Evolutionary conservation across 2,113 vertebrate species (phyloP), one percentile per base, ranked within the genome.

Genomic region (Rhipidura dahli): DNA sequence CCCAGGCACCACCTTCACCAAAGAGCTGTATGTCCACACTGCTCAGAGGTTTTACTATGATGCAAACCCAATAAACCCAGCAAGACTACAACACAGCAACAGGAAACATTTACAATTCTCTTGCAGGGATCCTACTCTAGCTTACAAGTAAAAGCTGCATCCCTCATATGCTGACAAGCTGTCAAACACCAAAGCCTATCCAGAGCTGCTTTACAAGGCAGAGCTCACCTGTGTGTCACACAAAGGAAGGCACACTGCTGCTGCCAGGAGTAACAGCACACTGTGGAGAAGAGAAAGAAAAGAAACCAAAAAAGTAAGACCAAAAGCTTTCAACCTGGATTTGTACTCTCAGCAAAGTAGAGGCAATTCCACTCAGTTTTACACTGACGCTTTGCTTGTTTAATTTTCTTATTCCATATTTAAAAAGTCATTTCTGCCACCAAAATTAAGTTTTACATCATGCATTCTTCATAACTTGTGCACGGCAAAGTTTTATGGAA

Each of bases 161-260:
- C 54, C 15, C 28, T 54, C 24, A 2, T 21, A 51, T 5, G 14
- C 27, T 68, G 78, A 44, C 10, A 89, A 27, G 16, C 28, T 22
- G 19, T 20, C 42, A 87, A 66, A 65, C 40, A 81, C 5, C 61
- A 70, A 53, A 54, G 37, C 45, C 35, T 64, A 78, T 17, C 11
- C 22, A 35, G 19, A 64, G n/a, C 40, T 60, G 33, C 44, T 82
- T 57, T 39, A 53, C 6, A 72, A 68, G 83, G 84, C 79, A 81
- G 57, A 72, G 68, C 97, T 97, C 97, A 99, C 99, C 98, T 99
- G 98, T 30, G 97, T 93, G 84, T 99, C 99, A n/a, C 78, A 98
- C 18, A 98, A 86, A 76, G 98, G 98, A 68, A 99, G 98, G 94
- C 96, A 98, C 54, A 96, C 95, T 40, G 98, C 98, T 28, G 99